Conservation (phyloP, 1,140 invertebrate genomes). For the Bombus sibiricus region DNA sequence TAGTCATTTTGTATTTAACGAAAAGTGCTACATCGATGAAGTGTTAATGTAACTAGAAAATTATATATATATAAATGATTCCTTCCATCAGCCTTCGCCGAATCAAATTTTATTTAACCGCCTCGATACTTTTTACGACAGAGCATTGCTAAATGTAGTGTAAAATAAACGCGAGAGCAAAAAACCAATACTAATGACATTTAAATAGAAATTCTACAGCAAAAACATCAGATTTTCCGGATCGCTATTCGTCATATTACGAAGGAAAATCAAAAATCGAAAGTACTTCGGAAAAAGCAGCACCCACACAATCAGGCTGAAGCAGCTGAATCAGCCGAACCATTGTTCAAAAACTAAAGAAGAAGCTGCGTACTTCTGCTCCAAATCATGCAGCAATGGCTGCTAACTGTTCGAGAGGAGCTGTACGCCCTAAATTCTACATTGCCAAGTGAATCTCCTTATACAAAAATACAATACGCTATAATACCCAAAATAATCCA, state of each 20-base stretch:
- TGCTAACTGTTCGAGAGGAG: slow-evolving; percentile 7
- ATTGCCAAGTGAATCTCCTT: neutral
- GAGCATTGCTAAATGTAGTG: neutral
- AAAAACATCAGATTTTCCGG: neutral
- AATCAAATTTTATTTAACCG: neutral
- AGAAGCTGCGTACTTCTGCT: slow-evolving; percentile 27
- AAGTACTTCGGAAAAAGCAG: neutral
- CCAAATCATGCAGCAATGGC: slow-evolving; percentile 33
- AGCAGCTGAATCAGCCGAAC: slow-evolving; percentile 30
- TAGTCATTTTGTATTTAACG: no score
- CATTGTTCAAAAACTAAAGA: slow-evolving; percentile 42
- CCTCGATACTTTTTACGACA: neutral
- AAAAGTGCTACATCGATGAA: no score
- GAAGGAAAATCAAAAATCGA: slow-evolving; percentile 27
- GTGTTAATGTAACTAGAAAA: no score
- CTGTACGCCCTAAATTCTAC: neutral
- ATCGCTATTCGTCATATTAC: neutral
- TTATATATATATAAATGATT: neutral
- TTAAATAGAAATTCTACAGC: neutral
- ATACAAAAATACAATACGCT: no score
- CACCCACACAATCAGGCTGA: neutral
- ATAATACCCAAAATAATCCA: no score
- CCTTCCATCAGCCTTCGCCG: no score
- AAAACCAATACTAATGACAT: neutral
- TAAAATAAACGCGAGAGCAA: neutral